Evolutionary conservation across 92 coral and sea anemone species (phyloP), one percentile per base, ranked within the genome.

Genomic region (Zoanthus sociatus): DNA sequence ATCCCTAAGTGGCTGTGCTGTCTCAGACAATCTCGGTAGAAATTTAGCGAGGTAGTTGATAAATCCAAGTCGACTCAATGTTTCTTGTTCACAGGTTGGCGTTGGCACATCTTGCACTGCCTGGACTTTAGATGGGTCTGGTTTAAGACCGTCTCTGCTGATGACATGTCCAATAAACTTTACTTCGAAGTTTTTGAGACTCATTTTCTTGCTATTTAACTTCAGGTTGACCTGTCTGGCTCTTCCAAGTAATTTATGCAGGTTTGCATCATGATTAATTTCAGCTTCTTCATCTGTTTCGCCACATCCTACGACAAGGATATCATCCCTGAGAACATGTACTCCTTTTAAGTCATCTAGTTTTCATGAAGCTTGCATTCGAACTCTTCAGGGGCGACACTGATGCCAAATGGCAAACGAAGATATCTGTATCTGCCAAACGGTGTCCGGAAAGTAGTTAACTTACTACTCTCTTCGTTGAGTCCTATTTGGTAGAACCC

Each of bases 301-400:
- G 14, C 92, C 26, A 26, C 26, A 26, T 26, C 26, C 26, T 26
- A 26, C 26, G 26, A 26, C 26, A 26, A 26, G 26, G 26, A 26
- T 26, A 26, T 26, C 26, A 26, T 26, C 26, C 0, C 26, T 26
- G 26, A 26, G 26, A 26, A 26, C 26, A 26, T 26, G 26, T 26
- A 26, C 26, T 26, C 26, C 26, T 26, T 26, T 0, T 26, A 26
- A 26, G 26, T 26, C 26, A 26, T 26, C 26, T 26, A 26, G 26
- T 26, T 26, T 26, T 26, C 26, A 26, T 26, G 26, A 26, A 26
- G 26, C 26, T 26, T 26, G 26, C 26, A 26, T 26, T 26, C 26
- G 26, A 90, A 92, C 76, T 79, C 92, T 56, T 91, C 90, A 14
- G 94, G 89, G 18, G 92, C 90, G 1, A 87, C 30, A 26, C 26